Conservation (phyloP, 2,888 invertebrate genomes). For the Nineta flava region DNA sequence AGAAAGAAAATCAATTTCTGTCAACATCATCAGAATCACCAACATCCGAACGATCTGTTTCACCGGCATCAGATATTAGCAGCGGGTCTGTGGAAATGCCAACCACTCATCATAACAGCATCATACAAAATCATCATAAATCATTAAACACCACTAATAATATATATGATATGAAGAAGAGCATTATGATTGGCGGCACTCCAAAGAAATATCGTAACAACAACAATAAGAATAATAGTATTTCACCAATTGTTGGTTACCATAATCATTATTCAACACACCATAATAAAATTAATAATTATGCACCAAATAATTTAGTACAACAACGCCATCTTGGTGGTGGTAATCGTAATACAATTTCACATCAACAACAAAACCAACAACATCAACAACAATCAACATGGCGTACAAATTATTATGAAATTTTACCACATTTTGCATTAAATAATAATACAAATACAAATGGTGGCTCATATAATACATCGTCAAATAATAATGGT, state of each 20-base stretch:
- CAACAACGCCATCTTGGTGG: neutral
- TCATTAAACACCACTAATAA: neutral
- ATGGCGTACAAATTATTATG: conserved; percentile 3
- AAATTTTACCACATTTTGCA: conserved; percentile 1
- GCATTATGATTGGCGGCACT: neutral
- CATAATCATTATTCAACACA: neutral
- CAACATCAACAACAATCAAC: neutral
- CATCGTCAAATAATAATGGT: neutral
- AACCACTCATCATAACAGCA: neutral
- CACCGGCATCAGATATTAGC: conserved; percentile 12
- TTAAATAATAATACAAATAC: neutral
- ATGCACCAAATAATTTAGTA: neutral
- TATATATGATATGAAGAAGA: neutral
- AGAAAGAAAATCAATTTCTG: conserved; percentile 19
- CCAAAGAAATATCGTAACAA: conserved; percentile 1
- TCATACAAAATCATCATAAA: too few relatives aligned
- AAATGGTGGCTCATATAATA: neutral
- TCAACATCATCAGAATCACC: neutral
- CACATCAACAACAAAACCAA: too few relatives aligned
- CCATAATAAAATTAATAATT: neutral
- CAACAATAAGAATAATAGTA: neutral
- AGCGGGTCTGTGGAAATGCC: neutral
- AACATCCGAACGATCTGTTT: conserved; percentile 9
- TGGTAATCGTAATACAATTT: neutral
- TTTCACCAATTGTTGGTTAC: neutral